Evolutionary conservation across 2,113 vertebrate genomes (phyloP), one percentile per base, ranked within the genome.

Genomic region (Chloropsis cyanopogon): DNA sequence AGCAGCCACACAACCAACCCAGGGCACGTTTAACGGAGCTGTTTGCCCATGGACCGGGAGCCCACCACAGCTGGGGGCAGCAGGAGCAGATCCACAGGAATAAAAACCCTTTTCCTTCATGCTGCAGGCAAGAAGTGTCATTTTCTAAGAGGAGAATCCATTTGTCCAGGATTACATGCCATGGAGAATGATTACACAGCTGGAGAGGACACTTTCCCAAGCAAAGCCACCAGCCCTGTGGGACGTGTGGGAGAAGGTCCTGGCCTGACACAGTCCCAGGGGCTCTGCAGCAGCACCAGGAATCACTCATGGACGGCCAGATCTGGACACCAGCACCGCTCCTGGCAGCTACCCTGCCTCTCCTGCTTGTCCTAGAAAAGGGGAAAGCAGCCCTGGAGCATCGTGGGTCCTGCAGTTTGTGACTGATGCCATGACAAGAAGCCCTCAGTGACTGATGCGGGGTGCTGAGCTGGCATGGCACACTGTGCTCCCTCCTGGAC

Each of bases 371-470:
- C 56, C 47, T 57, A 82, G 56, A 12, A 70, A 57, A 61, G 24
- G 31, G 31, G 23, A 18, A 18, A 47, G 20, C 0, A 23, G 12
- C 6, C 17, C 14, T 0, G 3, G 46, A 19, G 17, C 14, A 7
- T 2, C 5, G 2, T 10, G 11, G 33, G 14, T n/a, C 10, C 22
- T 1, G 2, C 37, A 35, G 64, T 39, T 33, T 0, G 1, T 19
- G 80, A 39, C 31, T 21, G 14, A 4, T 2, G 18, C 0, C 1
- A 7, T 0, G 2, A 70, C 31, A 37, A 26, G 71, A 46, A 76
- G 26, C 2, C 1, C 47, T 1, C 22, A 33, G 71, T 1, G 7
- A 37, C 9, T n/a, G 19, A 5, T 4, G 57, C 0, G 7, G 60
- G 72, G 26, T 18, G 82, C 71, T 47, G 66, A 47, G 81, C 60